Evolutionary conservation across 2,888 invertebrate species (phyloP).

Genomic region (Epinotia brunnichana): DNA sequence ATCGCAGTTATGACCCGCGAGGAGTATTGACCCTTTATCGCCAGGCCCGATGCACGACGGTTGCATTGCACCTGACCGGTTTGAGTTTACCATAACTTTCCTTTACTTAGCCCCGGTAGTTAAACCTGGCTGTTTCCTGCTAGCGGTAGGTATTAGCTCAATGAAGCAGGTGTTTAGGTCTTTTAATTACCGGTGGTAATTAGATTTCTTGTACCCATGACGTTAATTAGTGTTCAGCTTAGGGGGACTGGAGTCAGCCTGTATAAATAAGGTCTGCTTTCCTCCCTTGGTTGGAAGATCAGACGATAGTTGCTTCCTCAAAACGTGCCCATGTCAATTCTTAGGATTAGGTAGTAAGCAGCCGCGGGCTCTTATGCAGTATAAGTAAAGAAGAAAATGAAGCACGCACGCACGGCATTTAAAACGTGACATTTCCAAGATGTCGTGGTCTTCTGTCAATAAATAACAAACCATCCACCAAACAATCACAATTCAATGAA

Average conservation of each 20-base stretch:
- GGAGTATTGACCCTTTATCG: slow-evolving; percentile 42
- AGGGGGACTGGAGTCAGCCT: neutral
- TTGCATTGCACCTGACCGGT: slow-evolving; percentile 44
- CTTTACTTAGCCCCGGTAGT: slow-evolving; percentile 26
- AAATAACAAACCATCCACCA: neutral
- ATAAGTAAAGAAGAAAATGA: neutral
- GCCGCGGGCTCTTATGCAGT: no score
- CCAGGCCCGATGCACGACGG: slow-evolving; percentile 34
- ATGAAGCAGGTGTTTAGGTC: slow-evolving; percentile 7
- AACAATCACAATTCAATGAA: neutral
- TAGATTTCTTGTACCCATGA: neutral
- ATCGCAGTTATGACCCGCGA: slow-evolving; percentile 27
- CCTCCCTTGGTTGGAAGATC: neutral
- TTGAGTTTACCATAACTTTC: slow-evolving; percentile 38
- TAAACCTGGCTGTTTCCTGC: slow-evolving; percentile 32
- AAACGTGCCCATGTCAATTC: no score
- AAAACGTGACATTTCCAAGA: neutral
- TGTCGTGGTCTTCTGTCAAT: neutral
- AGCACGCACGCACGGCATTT: neutral
- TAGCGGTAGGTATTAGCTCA: slow-evolving; percentile 11
- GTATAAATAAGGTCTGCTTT: neutral
- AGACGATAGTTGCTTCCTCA: neutral
- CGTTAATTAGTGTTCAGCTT: neutral
- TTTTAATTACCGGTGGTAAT: slow-evolving; percentile 3
- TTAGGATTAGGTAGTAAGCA: no score